Conservation (phyloP, 2,888 invertebrate genomes). For the Folsomia candida region DNA sequence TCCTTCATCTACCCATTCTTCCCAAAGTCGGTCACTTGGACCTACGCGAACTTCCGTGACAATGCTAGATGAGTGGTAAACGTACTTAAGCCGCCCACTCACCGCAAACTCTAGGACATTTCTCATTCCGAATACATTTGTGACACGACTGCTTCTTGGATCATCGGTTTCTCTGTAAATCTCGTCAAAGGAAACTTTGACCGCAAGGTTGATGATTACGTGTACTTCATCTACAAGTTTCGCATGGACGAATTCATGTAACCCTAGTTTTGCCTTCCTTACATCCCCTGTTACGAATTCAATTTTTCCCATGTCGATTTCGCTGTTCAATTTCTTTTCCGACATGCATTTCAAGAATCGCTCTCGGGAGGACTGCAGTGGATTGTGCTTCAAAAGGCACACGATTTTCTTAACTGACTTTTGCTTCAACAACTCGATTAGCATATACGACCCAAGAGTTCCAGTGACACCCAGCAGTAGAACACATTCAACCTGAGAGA, state of each 20-base stretch:
- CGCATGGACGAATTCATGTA: neutral
- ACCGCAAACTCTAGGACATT: neutral
- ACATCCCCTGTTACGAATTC: neutral
- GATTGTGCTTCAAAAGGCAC: slow-evolving; percentile 13
- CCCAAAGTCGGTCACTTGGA: slow-evolving; percentile 11
- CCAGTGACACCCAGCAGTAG: slow-evolving; percentile 31
- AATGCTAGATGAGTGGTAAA: slow-evolving; percentile 17
- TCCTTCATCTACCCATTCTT: slow-evolving; percentile 15
- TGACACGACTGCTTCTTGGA: neutral
- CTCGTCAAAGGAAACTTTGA: neutral
- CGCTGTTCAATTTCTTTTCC: neutral
- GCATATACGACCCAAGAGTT: slow-evolving; percentile 23
- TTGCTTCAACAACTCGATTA: slow-evolving; percentile 8
- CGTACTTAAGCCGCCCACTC: no score
- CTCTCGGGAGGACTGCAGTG: neutral
- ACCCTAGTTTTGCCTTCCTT: neutral
- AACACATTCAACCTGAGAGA: slow-evolving; percentile 10
- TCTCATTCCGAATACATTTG: neutral
- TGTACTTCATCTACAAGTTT: neutral
- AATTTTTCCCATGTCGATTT: neutral
- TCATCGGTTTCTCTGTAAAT: neutral
- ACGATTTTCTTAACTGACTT: slow-evolving; percentile 16
- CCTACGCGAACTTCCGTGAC: slow-evolving; percentile 24
- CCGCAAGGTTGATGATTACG: neutral
- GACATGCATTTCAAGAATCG: slow-evolving; percentile 3